These are phyloP conservation scores for Palythoa grandiflora DNA, from an alignment of 92 coral and sea anemone species.

Conservation along the genomic window DNA sequence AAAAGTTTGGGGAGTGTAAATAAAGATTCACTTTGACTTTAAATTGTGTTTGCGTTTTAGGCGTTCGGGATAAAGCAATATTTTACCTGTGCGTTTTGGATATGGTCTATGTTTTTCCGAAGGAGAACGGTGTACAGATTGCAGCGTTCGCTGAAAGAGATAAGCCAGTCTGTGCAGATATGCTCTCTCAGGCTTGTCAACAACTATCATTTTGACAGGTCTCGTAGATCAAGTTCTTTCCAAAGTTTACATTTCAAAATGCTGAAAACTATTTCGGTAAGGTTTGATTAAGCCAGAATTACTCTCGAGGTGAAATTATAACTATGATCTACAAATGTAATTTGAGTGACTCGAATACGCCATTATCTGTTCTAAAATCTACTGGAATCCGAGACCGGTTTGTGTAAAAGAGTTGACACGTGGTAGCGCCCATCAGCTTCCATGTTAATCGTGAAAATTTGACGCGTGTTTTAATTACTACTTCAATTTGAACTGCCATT, in stretches of 20 bases:
- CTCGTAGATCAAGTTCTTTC: slow-evolving; percentile 45
- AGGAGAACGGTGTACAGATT: slow-evolving; percentile 64
- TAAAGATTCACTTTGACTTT: slow-evolving; percentile 34
- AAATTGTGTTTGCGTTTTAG: slow-evolving; percentile 14
- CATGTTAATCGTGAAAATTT: slow-evolving; percentile 12
- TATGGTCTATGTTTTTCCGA: neutral
- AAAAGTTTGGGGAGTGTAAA: slow-evolving; percentile 27
- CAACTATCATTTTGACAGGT: slow-evolving; percentile 67
- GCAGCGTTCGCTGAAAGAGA: slow-evolving; percentile 62
- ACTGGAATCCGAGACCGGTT: neutral
- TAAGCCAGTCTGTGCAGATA: slow-evolving; percentile 60
- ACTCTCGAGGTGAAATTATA: neutral
- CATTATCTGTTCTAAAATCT: neutral
- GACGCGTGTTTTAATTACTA: slow-evolving; percentile 7
- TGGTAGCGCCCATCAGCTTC: neutral
- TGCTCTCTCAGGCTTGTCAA: slow-evolving; percentile 62
- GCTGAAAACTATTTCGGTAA: neutral
- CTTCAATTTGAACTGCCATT: neutral
- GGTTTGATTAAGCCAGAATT: slow-evolving; percentile 7
- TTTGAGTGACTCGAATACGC: neutral
- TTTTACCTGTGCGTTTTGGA: slow-evolving; percentile 9
- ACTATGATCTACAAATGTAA: neutral
- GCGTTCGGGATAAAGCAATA: neutral
- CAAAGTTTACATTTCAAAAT: slow-evolving; percentile 46
- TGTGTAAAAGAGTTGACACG: slow-evolving; percentile 17